A percentile compares a stretch with the other conserved stretches of the same genome.
Evolutionary conservation across 2,888 invertebrate genomes (phyloP).

Genomic region (Chrysomela aeneicollis): DNA sequence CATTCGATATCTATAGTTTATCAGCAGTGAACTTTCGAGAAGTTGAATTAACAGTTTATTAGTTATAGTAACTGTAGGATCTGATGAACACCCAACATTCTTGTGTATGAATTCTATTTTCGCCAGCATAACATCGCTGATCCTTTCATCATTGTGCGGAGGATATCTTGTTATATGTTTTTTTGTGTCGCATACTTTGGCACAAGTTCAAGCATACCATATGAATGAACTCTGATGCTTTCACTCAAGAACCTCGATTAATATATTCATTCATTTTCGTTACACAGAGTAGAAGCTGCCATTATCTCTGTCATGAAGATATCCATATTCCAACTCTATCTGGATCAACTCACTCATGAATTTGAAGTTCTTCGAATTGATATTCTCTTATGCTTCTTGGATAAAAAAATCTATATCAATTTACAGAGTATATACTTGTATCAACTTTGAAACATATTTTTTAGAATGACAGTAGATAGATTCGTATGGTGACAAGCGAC

Average conservation of each 20-base stretch:
- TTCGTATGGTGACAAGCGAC: too few relatives aligned
- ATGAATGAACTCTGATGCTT: constrained; percentile 52
- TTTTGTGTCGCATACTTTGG: constrained; percentile 46
- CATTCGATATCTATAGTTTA: too few relatives aligned
- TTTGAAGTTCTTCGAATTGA: too few relatives aligned
- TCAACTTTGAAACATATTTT: too few relatives aligned
- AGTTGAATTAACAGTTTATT: not conserved
- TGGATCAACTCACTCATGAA: too few relatives aligned
- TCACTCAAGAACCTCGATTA: constrained; percentile 25
- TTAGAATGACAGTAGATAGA: too few relatives aligned
- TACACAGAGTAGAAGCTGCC: not conserved
- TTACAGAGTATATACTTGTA: too few relatives aligned
- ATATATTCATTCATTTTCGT: constrained; percentile 27
- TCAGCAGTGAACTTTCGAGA: too few relatives aligned
- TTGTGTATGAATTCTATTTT: constrained; percentile 45
- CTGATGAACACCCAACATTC: constrained; percentile 31
- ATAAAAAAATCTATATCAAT: too few relatives aligned
- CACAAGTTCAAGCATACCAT: constrained; percentile 50
- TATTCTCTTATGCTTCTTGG: too few relatives aligned
- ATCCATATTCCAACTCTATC: too few relatives aligned
- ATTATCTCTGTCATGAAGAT: too few relatives aligned
- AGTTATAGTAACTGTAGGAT: not conserved
- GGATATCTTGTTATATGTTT: constrained; percentile 34
- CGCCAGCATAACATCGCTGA: constrained; percentile 45
- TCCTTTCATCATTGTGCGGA: constrained; percentile 47